These are phyloP conservation scores for Wasmannia auropunctata DNA, from an alignment of 1,140 invertebrate genomes.

Conservation along the genomic window DNA sequence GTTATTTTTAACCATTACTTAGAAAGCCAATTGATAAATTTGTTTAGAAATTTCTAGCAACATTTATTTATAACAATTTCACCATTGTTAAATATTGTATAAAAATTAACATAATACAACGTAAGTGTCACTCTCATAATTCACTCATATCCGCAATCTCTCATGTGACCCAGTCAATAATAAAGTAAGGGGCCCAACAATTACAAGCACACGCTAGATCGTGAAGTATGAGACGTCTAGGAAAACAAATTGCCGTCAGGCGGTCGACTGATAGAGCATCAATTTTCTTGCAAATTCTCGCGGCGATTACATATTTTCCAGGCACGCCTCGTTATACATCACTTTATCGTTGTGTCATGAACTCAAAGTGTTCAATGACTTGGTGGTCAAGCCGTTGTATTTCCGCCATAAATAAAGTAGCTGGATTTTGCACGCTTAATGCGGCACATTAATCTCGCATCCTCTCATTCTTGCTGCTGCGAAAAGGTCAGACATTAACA, in stretches of 20 bases:
- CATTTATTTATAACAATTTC: background rate
- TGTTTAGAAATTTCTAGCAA: background rate
- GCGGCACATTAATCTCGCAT: background rate
- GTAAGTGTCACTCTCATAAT: background rate
- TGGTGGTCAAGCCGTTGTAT: slow-evolving; percentile 28
- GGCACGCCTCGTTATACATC: slow-evolving; percentile 51
- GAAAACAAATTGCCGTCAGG: slow-evolving; percentile 40
- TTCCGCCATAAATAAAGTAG: slow-evolving; percentile 15
- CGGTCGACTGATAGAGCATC: slow-evolving; percentile 49
- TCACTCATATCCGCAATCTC: slow-evolving; percentile 20
- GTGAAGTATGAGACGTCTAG: slow-evolving; percentile 34
- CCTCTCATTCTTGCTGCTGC: background rate
- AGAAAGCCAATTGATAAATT: background rate
- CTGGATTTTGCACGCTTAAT: slow-evolving; percentile 12
- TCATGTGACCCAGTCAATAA: slow-evolving; percentile 27
- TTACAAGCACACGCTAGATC: slow-evolving; percentile 36
- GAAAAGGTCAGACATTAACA: background rate
- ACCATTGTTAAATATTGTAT: background rate
- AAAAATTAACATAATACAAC: background rate
- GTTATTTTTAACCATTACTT: background rate
- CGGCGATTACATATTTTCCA: slow-evolving; percentile 46
- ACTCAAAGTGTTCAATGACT: slow-evolving; percentile 27
- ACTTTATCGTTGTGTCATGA: slow-evolving; percentile 43
- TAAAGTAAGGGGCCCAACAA: slow-evolving; percentile 5
- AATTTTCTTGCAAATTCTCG: slow-evolving; percentile 55